Evolutionary conservation across 2,113 vertebrate genomes (phyloP).

Genomic region (Mustela nigripes): DNA sequence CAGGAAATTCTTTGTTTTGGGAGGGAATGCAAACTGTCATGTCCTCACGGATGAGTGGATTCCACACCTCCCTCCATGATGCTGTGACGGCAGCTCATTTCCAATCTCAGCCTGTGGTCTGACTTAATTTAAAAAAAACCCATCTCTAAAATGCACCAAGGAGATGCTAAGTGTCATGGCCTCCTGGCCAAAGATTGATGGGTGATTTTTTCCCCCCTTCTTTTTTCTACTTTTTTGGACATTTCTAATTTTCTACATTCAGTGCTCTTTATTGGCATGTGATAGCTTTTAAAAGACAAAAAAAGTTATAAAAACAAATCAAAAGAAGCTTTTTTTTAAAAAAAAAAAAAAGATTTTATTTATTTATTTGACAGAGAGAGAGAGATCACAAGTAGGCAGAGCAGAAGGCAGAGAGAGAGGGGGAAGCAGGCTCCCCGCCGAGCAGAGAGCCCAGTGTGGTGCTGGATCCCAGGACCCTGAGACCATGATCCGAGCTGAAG

Average conservation of each 20-base stretch:
- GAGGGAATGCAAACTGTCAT: not conserved
- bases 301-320: constrained; percentile 2
- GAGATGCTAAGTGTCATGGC: not conserved
- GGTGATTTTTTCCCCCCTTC: accelerated
- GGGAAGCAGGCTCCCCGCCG: too few relatives aligned
- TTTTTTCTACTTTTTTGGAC: not conserved
- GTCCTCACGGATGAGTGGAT: not conserved
- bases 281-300: constrained; percentile 14
- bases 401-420: too few relatives aligned
- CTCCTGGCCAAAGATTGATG: not conserved
- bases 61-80: not conserved
- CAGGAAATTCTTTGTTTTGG: not conserved
- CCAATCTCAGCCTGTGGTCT: not conserved
- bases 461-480: too few relatives aligned
- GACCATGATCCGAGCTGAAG: too few relatives aligned
- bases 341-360: too few relatives aligned
- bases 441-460: too few relatives aligned
- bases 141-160: not conserved
- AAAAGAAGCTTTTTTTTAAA: not conserved
- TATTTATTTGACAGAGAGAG: too few relatives aligned
- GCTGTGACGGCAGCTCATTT: not conserved
- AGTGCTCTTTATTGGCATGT: not conserved
- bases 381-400: too few relatives aligned
- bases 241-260: constrained; percentile 9
- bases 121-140: not conserved